Conservation (phyloP, 2,797 vertebrate species). For the Phoeniculus purpureus region DNA sequence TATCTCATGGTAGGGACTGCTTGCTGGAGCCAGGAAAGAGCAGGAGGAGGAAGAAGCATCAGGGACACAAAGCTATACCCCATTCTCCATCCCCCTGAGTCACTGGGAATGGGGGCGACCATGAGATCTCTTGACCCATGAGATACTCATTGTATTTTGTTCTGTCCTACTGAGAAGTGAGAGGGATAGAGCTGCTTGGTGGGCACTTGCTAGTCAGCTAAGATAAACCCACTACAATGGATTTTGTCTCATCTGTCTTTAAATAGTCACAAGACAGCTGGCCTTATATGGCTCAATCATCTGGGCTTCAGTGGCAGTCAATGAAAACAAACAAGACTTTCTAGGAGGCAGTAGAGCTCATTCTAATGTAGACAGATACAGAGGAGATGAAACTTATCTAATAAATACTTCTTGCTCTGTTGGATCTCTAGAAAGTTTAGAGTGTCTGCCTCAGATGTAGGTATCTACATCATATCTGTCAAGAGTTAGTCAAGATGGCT, state of each 20-base stretch:
- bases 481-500: not conserved
- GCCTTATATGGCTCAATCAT: not conserved
- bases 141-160: not conserved
- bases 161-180: not conserved
- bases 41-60: rapidly evolving
- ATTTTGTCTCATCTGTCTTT: not conserved
- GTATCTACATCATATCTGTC: not conserved
- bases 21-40: rapidly evolving
- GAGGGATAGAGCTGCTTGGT: not conserved
- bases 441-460: not conserved
- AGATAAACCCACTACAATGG: not conserved
- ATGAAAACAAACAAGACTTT: not conserved
- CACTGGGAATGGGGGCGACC: not conserved
- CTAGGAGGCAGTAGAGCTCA: not conserved
- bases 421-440: not conserved
- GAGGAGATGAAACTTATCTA: not conserved
- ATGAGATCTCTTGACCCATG: not conserved
- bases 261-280: not conserved
- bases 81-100: rapidly evolving
- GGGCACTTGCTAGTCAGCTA: not conserved
- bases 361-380: not conserved
- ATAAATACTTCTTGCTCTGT: not conserved
- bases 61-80: not conserved
- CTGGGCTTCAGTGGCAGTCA: not conserved
- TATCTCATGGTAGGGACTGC: not conserved